Evolutionary conservation across 35 echinoderm and acorn worm species (phyloP).

Genomic region (Nesometra sesokonis): DNA sequence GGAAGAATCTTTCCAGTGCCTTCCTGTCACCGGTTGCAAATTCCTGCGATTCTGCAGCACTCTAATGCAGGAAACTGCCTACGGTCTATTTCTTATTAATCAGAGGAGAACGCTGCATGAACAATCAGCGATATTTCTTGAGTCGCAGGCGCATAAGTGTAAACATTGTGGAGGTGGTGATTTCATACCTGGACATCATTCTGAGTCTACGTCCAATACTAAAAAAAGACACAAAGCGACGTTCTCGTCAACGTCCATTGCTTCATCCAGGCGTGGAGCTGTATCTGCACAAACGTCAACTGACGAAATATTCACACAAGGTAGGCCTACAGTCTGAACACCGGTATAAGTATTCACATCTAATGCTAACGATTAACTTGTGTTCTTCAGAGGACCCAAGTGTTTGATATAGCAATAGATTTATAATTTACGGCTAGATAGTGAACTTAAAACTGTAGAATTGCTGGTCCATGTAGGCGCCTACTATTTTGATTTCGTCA

Average conservation of each 20-base stretch:
- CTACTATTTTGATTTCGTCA: too few relatives aligned
- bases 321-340: background rate
- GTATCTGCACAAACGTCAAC: background rate
- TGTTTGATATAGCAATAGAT: too few relatives aligned
- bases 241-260: background rate
- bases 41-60: conserved; percentile 65
- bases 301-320: background rate
- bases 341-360: background rate
- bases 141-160: conserved; percentile 84
- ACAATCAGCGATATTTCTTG: conserved; percentile 59
- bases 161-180: conserved; percentile 74
- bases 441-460: too few relatives aligned
- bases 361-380: too few relatives aligned
- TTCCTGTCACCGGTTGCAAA: conserved; percentile 24
- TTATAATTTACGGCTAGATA: too few relatives aligned
- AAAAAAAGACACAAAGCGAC: background rate
- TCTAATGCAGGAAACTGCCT: conserved; percentile 80
- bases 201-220: background rate
- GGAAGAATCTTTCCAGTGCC: conserved; percentile 8
- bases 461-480: too few relatives aligned
- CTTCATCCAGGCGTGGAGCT: background rate
- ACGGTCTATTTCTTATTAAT: conserved; percentile 57
- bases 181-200: conserved; percentile 46
- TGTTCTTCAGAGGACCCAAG: too few relatives aligned
- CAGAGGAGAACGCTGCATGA: conserved; percentile 78